These are phyloP conservation scores for Tricholaema leucomelas DNA, from an alignment of 2,113 vertebrate species.

Conservation along the genomic window DNA sequence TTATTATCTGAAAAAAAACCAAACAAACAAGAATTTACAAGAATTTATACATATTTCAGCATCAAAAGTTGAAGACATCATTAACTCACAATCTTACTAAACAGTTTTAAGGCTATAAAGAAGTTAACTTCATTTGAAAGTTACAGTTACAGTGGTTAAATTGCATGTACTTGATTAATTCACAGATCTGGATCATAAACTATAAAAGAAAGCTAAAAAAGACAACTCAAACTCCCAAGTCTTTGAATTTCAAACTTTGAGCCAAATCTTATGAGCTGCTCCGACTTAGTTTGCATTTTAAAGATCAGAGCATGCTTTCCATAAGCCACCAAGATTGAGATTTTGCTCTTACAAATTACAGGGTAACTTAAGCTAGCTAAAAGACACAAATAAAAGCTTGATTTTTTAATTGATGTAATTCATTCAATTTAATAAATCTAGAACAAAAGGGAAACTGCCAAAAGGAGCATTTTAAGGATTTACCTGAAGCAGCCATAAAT, in stretches of 20 bases:
- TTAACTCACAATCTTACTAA: background rate
- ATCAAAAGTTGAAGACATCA: background rate
- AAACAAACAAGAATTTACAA: background rate
- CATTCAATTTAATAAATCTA: background rate
- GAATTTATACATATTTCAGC: background rate
- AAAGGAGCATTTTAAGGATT: background rate
- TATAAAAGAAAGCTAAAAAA: background rate
- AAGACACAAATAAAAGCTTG: background rate
- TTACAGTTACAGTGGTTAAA: background rate
- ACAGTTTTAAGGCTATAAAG: background rate
- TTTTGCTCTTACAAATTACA: background rate
- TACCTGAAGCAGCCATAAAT: background rate
- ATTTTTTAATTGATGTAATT: background rate
- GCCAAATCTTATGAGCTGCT: background rate
- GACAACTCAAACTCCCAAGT: background rate
- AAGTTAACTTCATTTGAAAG: background rate
- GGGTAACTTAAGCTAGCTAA: background rate
- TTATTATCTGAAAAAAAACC: conserved; percentile 87
- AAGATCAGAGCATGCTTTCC: background rate
- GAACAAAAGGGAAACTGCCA: background rate
- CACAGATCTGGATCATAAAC: background rate
- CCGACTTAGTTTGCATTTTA: background rate
- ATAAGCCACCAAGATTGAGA: background rate
- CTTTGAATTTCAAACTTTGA: background rate
- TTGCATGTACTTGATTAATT: background rate